Evolutionary conservation across 2,888 invertebrate genomes (phyloP), one percentile per base, ranked within the genome.

Genomic region (Didymodactylos carnosus): DNA sequence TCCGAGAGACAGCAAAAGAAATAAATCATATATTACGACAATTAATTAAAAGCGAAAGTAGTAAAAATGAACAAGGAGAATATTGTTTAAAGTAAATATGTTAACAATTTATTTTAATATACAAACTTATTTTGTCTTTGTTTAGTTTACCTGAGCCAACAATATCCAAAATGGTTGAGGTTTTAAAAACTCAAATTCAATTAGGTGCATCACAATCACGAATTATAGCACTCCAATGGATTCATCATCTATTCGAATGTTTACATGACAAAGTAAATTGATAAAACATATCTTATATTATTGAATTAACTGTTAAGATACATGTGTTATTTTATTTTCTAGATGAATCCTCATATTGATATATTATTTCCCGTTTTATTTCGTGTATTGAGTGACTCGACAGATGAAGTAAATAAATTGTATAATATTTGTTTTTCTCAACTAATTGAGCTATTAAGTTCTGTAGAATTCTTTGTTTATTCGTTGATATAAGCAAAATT

Each of bases 211-310:
- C 93, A 76, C 91, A 91, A 83, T 95, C 95, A 0, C 91, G 94
- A 85, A 91, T 94, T n/a, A 94, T 95, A 0, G 90, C 91, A 27
- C 86, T 98, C 16, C 89, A 90, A 79, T 98, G 97, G 98, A 90
- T 98, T 78, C 88, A 91, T 81, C 92, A 94, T 82, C 87, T 98
- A 13, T 91, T 94, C 80, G 88, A 88, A 53, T 90, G 91, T 82
- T 87, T 93, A 80, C 92, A 94, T 0, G 87, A 87, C 75, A 89
- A 91, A 86, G 91, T 91, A 81, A 78, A 23, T 41, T 43, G 13
- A 16, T 19, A 7, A 29, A n/a, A n/a, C n/a, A n/a, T n/a, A n/a
- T n/a, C n/a, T n/a, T n/a, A n/a, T n/a, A n/a, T n/a, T n/a, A n/a
- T n/a, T 70, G 41, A 27, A 10, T 51, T 72, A n/a, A n/a, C n/a